Evolutionary conservation across 2,888 invertebrate species (phyloP).

Genomic region (Hermaeophaga mercurialis): DNA sequence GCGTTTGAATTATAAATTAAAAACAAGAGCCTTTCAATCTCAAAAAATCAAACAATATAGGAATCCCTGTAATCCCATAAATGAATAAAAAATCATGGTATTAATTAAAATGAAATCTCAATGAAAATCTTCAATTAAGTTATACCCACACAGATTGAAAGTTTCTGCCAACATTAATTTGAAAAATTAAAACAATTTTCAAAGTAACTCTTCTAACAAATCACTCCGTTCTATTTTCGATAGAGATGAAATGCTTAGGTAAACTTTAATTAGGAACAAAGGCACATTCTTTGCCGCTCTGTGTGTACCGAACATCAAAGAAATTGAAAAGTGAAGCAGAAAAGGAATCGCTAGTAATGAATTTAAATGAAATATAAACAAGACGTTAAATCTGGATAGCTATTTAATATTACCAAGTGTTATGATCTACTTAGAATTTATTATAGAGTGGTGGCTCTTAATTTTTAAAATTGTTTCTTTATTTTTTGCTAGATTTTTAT

Average conservation of each 20-base stretch:
- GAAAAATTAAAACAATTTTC: conserved; percentile 7
- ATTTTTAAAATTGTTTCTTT: too few relatives aligned
- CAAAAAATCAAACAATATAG: background rate
- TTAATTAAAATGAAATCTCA: conserved; percentile 16
- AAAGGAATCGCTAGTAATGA: too few relatives aligned
- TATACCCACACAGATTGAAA: background rate
- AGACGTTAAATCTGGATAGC: too few relatives aligned
- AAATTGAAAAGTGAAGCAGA: background rate
- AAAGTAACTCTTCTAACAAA: conserved; percentile 4
- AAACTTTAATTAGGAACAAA: too few relatives aligned
- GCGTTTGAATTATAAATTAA: too few relatives aligned
- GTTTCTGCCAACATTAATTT: background rate
- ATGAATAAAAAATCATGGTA: background rate
- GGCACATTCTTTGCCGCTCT: background rate
- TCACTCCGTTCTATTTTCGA: background rate
- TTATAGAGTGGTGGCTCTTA: too few relatives aligned
- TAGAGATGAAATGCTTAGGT: too few relatives aligned
- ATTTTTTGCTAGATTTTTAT: too few relatives aligned
- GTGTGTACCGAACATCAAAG: background rate
- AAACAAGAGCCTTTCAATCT: too few relatives aligned
- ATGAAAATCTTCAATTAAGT: conserved; percentile 13
- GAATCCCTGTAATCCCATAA: background rate
- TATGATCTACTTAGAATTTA: too few relatives aligned
- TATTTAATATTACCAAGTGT: too few relatives aligned
- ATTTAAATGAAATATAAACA: too few relatives aligned